Evolutionary conservation across 2,797 vertebrate genomes (phyloP), one percentile per base, ranked within the genome.

Genomic region (Lithobates pipiens): DNA sequence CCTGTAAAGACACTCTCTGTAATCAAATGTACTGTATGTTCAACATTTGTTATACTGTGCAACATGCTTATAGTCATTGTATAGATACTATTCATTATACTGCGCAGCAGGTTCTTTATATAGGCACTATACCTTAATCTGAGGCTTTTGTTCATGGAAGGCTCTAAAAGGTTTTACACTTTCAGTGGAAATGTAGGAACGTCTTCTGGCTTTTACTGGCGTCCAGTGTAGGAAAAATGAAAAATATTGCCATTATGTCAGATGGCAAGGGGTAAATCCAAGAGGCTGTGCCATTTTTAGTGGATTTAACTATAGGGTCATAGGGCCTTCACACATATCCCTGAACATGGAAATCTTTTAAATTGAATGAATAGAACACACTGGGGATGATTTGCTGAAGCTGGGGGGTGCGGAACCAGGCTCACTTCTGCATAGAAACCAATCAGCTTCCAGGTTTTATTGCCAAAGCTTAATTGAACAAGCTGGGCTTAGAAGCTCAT

Each of bases 31-130:
- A 69, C n/a, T 87, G 70, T 79, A 36, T 80, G 32, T 75, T 39
- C 63, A 67, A 21, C 36, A 46, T 50, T 29, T 78, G 57, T 67
- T 86, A 44, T 68, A 78, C n/a, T 21, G 25, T 83, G 85, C 75
- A 77, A 75, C 63, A 69, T 61, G 61, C 50, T 68, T 21, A 86
- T 82, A 72, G 42, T 74, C 57, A 32, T 82, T 85, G 83, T 85
- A 80, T 57, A 85, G 39, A 80, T 86, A 57, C 68, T 86, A 50
- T 76, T 44, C 65, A 83, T 75, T 78, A 77, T 83, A 75, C 57
- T 69, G 57, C 32, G 67, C 76, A 77, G 68, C 69, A 70, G 36
- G 2, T 13, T 67, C 42, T 32, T 36, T 73, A 36, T 67, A 63
- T 39, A 36, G 71, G 63, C 72, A 54, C 57, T 73, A 44, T 54